A percentile compares a stretch with the other conserved stretches of the same genome.
Conservation (phyloP, 2,888 invertebrate species). For the Torymus texanus region DNA sequence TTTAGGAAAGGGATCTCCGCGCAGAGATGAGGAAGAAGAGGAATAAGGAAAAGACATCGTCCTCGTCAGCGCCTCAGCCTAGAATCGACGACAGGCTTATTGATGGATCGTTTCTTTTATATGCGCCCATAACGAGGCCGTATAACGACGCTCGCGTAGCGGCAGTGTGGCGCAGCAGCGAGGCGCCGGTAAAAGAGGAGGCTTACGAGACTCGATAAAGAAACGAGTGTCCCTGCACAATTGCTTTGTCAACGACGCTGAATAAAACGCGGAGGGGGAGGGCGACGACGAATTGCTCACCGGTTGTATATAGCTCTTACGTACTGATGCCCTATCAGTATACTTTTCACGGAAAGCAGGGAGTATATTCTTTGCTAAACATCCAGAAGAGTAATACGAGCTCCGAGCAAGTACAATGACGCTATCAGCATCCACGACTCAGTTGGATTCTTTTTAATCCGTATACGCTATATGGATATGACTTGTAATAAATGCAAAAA, state of each 20-base stretch:
- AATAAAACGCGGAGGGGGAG: constrained; percentile 32
- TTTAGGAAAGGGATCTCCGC: constrained; percentile 42
- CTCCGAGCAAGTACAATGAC: too few relatives aligned
- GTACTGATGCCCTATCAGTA: too few relatives aligned
- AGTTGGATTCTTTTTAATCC: too few relatives aligned
- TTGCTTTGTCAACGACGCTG: constrained; percentile 47
- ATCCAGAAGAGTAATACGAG: too few relatives aligned
- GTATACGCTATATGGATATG: too few relatives aligned
- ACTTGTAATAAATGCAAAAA: too few relatives aligned
- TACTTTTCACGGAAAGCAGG: too few relatives aligned
- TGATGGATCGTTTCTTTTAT: constrained; percentile 61
- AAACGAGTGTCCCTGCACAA: constrained; percentile 42
- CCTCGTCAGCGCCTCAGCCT: constrained; percentile 32
- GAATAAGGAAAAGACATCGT: constrained; percentile 20
- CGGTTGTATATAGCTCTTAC: too few relatives aligned
- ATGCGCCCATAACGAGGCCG: constrained; percentile 45
- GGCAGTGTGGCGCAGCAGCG: neutral
- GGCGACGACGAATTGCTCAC: neutral
- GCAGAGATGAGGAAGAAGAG: neutral
- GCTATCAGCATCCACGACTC: too few relatives aligned
- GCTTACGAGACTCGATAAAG: constrained; percentile 51
- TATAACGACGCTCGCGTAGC: constrained; percentile 41
- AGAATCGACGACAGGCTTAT: constrained; percentile 51
- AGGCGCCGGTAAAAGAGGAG: constrained; percentile 15
- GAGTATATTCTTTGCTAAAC: too few relatives aligned